Base-by-base conservation (phyloP, 92 coral and sea anemone species). In the Umimayanthus chanpuru region DNA sequence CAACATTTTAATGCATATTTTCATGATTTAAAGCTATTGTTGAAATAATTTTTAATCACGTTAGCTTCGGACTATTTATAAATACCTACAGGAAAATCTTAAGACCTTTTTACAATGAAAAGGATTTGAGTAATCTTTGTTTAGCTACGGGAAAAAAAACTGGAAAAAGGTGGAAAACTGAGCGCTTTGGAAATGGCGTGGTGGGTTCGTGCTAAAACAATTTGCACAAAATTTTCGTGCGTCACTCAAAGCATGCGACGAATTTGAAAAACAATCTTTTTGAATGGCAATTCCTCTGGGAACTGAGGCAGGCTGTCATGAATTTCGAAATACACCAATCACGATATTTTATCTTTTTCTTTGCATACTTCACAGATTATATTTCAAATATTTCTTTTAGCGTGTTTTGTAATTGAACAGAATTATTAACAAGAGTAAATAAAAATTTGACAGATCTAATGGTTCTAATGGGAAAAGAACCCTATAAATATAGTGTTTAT, bases 221-320 rank as follows among this genome's bases (percentile, higher is more conserved):
- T 25, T 68, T 1, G 0, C 26, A 68, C 30, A n/a, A 68, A 68
- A 47, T 72, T 72, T 16, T 43, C 85, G 41, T 65, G 58, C 39
- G 75, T 70, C 70, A 81, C 38, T 81, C 53, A 81, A 81, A 80
- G 25, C 28, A 80, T 64, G 26, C 38, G 74, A 21, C 47, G 71
- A 64, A 64, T 40, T 32, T 26, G 72, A 14, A 81, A 79, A n/a
- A 29, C 28, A 39, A 74, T 74, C 49, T n/a, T 36, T 39, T 75
- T 73, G 77, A 30, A 73, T 32, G 77, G 21, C 23, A 20, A 61
- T 15, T 56, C 55, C 73, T 81, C 25, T 0, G 85, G 73, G 85
- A 80, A 15, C 29, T 18, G 32, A 49, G 36, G 53, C 53, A 12
- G 14, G 53, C 79, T 74, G 44, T 40, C 49, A 40, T 41, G 23